Evolutionary conservation across 2,797 vertebrate species (phyloP).

Genomic region (Alauda arvensis): DNA sequence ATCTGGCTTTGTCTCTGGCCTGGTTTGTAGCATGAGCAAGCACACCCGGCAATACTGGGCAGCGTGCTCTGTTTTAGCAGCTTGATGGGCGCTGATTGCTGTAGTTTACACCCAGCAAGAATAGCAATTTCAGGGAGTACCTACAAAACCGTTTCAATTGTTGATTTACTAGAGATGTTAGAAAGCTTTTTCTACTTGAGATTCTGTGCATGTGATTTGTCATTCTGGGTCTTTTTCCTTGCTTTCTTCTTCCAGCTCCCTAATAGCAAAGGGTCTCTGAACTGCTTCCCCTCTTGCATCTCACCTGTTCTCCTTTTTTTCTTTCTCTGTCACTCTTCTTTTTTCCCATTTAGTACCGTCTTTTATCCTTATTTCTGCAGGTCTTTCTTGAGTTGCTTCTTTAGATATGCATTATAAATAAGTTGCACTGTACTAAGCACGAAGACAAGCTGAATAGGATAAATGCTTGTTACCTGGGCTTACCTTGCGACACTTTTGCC

Average conservation of each 20-base stretch:
- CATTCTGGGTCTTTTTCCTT: not conserved
- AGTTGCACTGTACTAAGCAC: not conserved
- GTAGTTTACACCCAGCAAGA: not conserved
- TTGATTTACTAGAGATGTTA: not conserved
- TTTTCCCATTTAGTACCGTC: not conserved
- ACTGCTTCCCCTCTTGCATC: not conserved
- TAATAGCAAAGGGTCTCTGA: not conserved
- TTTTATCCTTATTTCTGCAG: not conserved
- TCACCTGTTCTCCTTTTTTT: not conserved
- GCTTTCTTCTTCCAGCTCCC: not conserved
- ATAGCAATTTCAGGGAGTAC: not conserved
- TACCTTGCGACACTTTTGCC: fast-evolving
- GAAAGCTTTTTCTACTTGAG: not conserved
- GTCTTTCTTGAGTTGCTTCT: not conserved
- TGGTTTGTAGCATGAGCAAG: not conserved
- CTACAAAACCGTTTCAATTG: not conserved
- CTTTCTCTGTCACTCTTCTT: not conserved
- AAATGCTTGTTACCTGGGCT: not conserved
- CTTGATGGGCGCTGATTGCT: not conserved
- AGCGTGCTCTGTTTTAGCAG: not conserved
- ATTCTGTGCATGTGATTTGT: not conserved
- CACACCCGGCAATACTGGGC: not conserved
- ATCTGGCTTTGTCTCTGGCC: not conserved
- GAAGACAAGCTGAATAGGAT: not conserved
- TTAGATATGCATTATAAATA: not conserved